Base-by-base conservation (phyloP, 2,888 invertebrate genomes). In the Melitaea athalia region DNA sequence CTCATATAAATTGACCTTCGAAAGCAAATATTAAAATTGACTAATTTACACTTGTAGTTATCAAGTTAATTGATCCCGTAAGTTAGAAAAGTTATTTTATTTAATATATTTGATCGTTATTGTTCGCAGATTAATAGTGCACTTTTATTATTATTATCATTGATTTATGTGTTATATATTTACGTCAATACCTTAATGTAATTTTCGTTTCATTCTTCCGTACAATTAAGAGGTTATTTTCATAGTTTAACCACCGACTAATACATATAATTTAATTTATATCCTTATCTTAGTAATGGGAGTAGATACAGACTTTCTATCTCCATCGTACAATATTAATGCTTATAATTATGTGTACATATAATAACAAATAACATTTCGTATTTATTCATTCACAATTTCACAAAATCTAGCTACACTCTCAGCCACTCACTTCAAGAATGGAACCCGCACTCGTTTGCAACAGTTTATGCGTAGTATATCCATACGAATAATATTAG, bases 391-490 rank as follows among this genome's bases (percentile, higher is more conserved):
- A 85, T 87, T 85, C 88, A 91, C 86, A 89, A 85, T 82, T 87
- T 87, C 87, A 88, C 90, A 88, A 85, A 84, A 80, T 83, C 88
- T 90, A 89, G 81, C 87, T 89, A 89, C 81, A 82, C 82, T 81
- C 83, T 79, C 79, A 74, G 81, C 64, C 61, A 68, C 68, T 80
- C 81, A 59, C 60, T 67, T 69, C 64, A 67, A 69, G 52, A 69
- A 64, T 64, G 78, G 55, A 66, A 65, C 49, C 24, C 15, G 57
- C 57, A 17, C 33, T 59, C 43, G 33, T 57, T 17, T 8, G 63
- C 63, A 59, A 67, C 57, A 52, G 59, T 63, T 62, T 50, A 49
- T 52, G 47, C 57, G 65, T 67, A 24, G 47, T 31, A 47, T 52
- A 33, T 49, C 57, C 57, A 57, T 55, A 17, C 17, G 53, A 12